Base-by-base conservation (phyloP, 2,113 vertebrate genomes). In the Anser brachyrhynchus region DNA sequence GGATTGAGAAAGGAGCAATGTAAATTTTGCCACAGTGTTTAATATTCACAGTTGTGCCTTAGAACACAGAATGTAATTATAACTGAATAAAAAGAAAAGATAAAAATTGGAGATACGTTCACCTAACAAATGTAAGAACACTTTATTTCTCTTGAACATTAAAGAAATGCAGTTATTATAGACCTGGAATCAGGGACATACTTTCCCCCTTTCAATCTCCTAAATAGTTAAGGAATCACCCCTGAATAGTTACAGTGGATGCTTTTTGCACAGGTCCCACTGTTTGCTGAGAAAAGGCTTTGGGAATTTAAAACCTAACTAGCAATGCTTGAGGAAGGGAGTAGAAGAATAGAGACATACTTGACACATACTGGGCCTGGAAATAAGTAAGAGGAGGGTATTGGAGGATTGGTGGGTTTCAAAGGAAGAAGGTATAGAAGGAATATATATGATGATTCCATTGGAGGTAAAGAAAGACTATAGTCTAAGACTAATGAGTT, bases 301-400 rank as follows among this genome's bases (percentile, higher is more conserved):
- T 19, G 23, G 35, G 49, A 79, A 69, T 75, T 85, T 57, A 85
- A 96, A 82, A 82, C 8, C 33, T 49, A 46, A 88, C 46, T 64
- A 92, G 74, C 35, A 70, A 37, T 46, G 13, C 10, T 84, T 71
- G 52, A n/a, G 22, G 62, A 89, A 92, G 52, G n/a, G 49, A 59
- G 83, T 71, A 78, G 46, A 84, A 58, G 22, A 76, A 64, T n/a
- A 86, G 10, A 39, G 39, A 10, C 39, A 35, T 35, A 62, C 22
- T 89, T 0, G 0, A 81, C 5, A 7, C 25, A 49, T 41, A 43
- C 46, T 49, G 28, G 8, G 39, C 19, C 11, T 77, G 21, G 12
- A 31, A 72, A 19, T 21, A 85, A 37, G 13, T 33, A 26, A 55
- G 51, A n/a, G 12, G 54, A 6, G 7, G 4, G 4, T 73, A 10